A percentile compares a stretch with the other conserved stretches of the same genome.
These are phyloP conservation scores for Griposia aprilina DNA, from an alignment of 2,888 invertebrate genomes.

Conservation along the genomic window DNA sequence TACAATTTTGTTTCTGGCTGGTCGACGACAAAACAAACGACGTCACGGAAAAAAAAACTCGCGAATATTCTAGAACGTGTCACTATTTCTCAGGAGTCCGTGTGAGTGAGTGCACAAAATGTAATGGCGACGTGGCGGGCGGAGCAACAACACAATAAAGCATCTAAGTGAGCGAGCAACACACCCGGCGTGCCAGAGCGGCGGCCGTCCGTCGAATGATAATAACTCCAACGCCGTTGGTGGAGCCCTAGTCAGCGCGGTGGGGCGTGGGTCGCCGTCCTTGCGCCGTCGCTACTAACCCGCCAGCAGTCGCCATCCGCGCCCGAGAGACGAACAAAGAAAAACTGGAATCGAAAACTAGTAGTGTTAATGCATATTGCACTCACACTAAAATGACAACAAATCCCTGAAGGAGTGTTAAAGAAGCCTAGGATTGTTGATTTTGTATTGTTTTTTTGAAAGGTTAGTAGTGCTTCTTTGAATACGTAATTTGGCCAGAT, in stretches of 20 bases:
- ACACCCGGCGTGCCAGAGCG: constrained; percentile 55
- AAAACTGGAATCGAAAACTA: constrained; percentile 68
- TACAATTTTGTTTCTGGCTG: constrained; percentile 51
- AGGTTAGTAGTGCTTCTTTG: constrained; percentile 82
- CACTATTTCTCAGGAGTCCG: constrained; percentile 35
- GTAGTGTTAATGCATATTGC: constrained; percentile 69
- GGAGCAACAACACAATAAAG: constrained; percentile 35
- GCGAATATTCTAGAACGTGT: constrained; percentile 60
- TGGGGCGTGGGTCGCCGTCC: constrained; percentile 79
- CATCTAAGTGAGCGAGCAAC: constrained; percentile 39
- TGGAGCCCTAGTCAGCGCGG: constrained; percentile 72
- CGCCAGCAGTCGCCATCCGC: constrained; percentile 76
- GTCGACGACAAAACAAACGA: constrained; percentile 69
- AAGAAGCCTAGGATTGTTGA: constrained; percentile 72
- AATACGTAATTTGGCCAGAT: constrained; percentile 65
- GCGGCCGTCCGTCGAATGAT: constrained; percentile 74
- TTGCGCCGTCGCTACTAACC: constrained; percentile 69
- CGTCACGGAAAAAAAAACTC: constrained; percentile 61
- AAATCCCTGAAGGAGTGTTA: constrained; percentile 68
- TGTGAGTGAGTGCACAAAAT: constrained; percentile 36
- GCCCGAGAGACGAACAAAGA: constrained; percentile 74
- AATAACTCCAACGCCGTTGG: constrained; percentile 64
- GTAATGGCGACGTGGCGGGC: constrained; percentile 53
- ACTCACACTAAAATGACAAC: constrained; percentile 73
- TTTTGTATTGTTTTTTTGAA: constrained; percentile 64